Base-by-base conservation (phyloP, 2,888 invertebrate species). In the Leptura quadrifasciata region DNA sequence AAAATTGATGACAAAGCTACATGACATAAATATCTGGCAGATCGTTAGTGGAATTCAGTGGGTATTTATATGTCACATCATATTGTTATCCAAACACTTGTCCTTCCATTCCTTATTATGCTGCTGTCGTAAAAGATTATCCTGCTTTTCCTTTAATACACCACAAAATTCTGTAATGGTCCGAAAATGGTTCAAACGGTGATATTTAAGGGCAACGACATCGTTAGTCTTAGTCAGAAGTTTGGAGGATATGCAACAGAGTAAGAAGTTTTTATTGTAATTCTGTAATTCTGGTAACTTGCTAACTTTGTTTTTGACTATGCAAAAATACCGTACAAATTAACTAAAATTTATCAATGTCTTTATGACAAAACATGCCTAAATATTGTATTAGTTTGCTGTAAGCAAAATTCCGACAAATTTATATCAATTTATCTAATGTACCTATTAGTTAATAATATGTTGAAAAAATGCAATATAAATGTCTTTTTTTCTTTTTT, bases 21-120 rank as follows among this genome's bases (percentile, higher is more conserved):
- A 31, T 10, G 58, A 27, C 58, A 35, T 18, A 27, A 63, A 63
- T 35, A 57, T 69, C 58, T 69, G 31, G 21, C 27, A 27, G 55
- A 31, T 69, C 57, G 58, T 35, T 58, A 69, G 58, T 35, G 58
- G 57, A 20, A 69, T 63, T 24, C 52, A 24, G 61, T 52, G 39
- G 70, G 69, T 70, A 64, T 70, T 70, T 75, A 70, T 65, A 64
- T 65, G 75, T 71, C 70, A 75, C 70, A 39, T 75, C 61, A 64
- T 64, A 70, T 57, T 64, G 70, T 57, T 70, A 63, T 27, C 70
- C 57, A 35, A 64, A 75, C 65, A 75, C 65, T 75, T 63, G 75
- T 70, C 70, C 58, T 65, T 55, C 20, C 64, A 47, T 70, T 70
- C 69, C 70, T 69, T 57, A 63, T 70, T 75, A 61, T 70, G 55